Base-by-base conservation (phyloP, 2,113 vertebrate genomes). In the Balaeniceps rex region DNA sequence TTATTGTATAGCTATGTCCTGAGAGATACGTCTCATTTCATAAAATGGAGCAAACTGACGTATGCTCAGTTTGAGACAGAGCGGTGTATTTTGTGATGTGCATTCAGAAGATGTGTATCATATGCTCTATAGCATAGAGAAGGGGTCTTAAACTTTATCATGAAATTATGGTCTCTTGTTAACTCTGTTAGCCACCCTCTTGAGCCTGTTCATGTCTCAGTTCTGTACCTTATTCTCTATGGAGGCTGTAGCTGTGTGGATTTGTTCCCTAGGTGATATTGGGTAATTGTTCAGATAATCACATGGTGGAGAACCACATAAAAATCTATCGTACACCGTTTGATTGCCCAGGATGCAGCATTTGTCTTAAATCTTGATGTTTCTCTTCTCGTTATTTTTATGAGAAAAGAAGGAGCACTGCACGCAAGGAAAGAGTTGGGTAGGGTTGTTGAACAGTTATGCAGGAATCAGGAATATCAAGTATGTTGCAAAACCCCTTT, bases 311-410 rank as follows among this genome's bases (percentile, higher is more conserved):
- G 58, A 71, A 25, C 5, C 42, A 16, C 28, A 14, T 78, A 68
- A 78, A 89, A 87, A 79, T 63, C 19, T 79, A 1, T 66, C 0
- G 0, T 84, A 60, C 42, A 28, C 34, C 0, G 0, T 78, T 84
- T 68, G 23, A 40, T 60, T 85, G 52, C 6, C 21, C 22, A 79
- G 42, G 28, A 49, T 87, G 34, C 52, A 57, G 34, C 31, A 61
- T 91, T 88, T 84, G 9, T 64, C 52, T 78, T 93, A 68, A 42
- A 34, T 55, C 16, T 75, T 42, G 19, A 26, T 58, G 33, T 74
- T 69, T 92, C 33, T 71, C 24, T 52, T 87, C 29, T 51, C 21
- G 23, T 65, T 47, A 71, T 86, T 92, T 78, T 46, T 68, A 26
- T 75, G 61, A 94, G 51, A 61, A 61, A 70, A 68, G 25, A 63